Evolutionary conservation across 2,113 vertebrate species (phyloP).

Genomic region (Pelmatolapia mariae): DNA sequence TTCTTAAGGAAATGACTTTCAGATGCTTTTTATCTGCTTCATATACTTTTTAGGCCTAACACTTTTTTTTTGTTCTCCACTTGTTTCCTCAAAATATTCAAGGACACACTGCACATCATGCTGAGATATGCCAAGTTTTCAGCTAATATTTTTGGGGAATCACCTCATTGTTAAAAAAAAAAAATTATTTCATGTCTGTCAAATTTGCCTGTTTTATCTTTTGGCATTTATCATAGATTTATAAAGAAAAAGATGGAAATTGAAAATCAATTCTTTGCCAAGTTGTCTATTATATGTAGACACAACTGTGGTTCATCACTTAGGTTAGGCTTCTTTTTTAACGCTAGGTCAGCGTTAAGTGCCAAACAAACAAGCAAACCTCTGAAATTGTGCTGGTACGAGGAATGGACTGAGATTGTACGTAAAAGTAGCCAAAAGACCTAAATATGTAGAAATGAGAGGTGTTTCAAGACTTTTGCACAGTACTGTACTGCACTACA

Average conservation of each 20-base stretch:
- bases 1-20: not conserved
- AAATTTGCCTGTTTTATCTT: not conserved
- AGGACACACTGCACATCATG: not conserved
- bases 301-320: not conserved
- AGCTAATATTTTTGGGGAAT: not conserved
- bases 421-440: not conserved
- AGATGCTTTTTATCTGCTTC: not conserved
- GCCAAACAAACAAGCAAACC: not conserved
- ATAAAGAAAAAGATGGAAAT: not conserved
- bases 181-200: not conserved
- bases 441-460: not conserved
- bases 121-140: not conserved
- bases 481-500: not conserved
- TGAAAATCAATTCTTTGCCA: not conserved
- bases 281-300: not conserved
- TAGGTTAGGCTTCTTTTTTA: not conserved
- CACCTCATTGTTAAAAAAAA: not conserved
- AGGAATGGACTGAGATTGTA: not conserved
- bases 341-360: not conserved
- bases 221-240: not conserved
- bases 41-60: not conserved
- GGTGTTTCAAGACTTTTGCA: not conserved
- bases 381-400: not conserved
- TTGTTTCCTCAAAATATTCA: not conserved
- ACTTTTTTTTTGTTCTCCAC: not conserved